Conservation (phyloP, 92 coral and sea anemone genomes). For the Epizoanthus stellaris region DNA sequence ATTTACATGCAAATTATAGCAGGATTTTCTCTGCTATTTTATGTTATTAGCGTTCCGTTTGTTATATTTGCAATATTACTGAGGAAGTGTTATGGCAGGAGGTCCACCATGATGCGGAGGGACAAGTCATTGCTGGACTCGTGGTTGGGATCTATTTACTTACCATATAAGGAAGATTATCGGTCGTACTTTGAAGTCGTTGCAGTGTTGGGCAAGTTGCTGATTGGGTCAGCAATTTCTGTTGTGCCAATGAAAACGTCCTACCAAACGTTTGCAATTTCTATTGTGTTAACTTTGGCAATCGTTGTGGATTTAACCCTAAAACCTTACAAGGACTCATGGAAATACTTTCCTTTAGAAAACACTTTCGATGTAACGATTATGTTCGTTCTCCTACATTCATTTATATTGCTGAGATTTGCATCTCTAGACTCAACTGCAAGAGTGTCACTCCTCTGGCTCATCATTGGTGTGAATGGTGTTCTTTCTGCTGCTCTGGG, state of each 20-base stretch:
- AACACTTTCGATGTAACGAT: conserved; percentile 54
- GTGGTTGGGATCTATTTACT: conserved; percentile 51
- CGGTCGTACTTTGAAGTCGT: conserved; percentile 61
- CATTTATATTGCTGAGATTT: conserved; percentile 56
- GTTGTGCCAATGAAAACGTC: conserved; percentile 58
- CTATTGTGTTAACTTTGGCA: conserved; percentile 40
- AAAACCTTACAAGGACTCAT: conserved; percentile 47
- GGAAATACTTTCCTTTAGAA: conserved; percentile 37
- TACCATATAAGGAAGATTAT: conserved; percentile 39
- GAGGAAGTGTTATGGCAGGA: conserved; percentile 11
- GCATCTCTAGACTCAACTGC: conserved; percentile 37
- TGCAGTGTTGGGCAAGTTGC: conserved; percentile 55
- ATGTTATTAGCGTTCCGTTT: conserved; percentile 60
- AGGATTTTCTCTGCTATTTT: conserved; percentile 54
- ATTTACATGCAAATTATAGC: conserved; percentile 51
- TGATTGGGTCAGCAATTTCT: conserved; percentile 67
- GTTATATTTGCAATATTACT: conserved; percentile 53
- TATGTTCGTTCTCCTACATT: conserved; percentile 57
- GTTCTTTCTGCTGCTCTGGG: conserved; percentile 4
- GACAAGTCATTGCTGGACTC: conserved; percentile 28
- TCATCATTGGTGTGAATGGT: conserved; percentile 43
- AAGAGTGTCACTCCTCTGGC: conserved; percentile 29
- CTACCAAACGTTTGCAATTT: conserved; percentile 64
- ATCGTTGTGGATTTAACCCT: conserved; percentile 47
- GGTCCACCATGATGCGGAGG: background rate